phyloP scores from a whole-genome alignment of 2,797 vertebrate species.

The Artibeus lituratus region DNA sequence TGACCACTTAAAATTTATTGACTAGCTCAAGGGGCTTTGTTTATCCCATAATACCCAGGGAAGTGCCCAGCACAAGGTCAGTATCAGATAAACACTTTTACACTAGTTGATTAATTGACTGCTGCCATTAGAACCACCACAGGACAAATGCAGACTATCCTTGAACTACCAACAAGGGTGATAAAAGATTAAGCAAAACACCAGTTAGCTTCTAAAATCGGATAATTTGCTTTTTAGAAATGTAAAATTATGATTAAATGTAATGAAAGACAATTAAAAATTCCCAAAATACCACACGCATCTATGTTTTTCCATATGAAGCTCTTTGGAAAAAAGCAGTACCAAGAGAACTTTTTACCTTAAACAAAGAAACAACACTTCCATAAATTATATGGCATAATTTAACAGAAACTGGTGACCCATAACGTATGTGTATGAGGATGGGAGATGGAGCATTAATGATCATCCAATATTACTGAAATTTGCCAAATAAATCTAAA shows the following conservation, averaged over 20 bases:
- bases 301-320: not conserved
- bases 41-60: not conserved
- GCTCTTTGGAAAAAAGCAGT: not conserved
- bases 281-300: not conserved
- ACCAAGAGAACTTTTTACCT: not conserved
- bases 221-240: not conserved
- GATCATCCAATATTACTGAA: not conserved
- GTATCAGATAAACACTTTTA: slow-evolving; percentile 38
- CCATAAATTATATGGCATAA: not conserved
- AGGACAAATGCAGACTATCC: slow-evolving; percentile 32
- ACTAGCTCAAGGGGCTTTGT: not conserved
- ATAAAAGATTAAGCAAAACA: slow-evolving; percentile 30
- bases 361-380: not conserved
- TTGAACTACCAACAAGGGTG: slow-evolving; percentile 5
- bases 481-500: slow-evolving; percentile 14
- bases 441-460: not conserved
- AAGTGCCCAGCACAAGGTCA: slow-evolving; percentile 22
- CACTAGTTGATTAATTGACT: slow-evolving; percentile 44
- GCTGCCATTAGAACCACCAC: not conserved
- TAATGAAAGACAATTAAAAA: slow-evolving; percentile 28
- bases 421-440: not conserved
- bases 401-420: not conserved
- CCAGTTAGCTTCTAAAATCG: not conserved
- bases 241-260: slow-evolving; percentile 9
- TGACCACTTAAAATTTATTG: slow-evolving; percentile 48